These are phyloP conservation scores for Ramphastos sulfuratus DNA, from an alignment of 2,113 vertebrate species.

Conservation along the genomic window DNA sequence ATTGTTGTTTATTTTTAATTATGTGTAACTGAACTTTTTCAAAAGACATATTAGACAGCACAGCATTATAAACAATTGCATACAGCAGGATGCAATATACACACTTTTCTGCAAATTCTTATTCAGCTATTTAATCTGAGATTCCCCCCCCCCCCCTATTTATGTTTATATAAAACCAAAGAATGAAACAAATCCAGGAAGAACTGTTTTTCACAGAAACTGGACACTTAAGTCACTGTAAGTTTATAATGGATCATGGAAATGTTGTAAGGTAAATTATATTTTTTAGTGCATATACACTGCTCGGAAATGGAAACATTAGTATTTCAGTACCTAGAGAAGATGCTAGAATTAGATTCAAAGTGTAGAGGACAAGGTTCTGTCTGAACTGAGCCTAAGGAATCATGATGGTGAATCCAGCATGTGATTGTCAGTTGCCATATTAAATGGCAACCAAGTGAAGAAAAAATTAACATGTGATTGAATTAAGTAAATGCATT, in stretches of 20 bases:
- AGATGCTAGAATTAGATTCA: background rate
- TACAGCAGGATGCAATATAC: background rate
- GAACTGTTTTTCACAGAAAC: background rate
- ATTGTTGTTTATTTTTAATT: background rate
- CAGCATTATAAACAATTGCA: background rate
- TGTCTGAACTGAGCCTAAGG: slow-evolving; percentile 64
- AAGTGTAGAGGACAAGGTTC: slow-evolving; percentile 64
- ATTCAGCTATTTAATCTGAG: slow-evolving; percentile 9
- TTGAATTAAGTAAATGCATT: slow-evolving; percentile 31
- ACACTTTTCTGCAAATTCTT: background rate
- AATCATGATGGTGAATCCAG: slow-evolving; percentile 14
- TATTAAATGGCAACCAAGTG: background rate
- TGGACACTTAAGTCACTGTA: background rate
- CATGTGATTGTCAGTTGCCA: background rate
- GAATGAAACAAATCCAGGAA: slow-evolving; percentile 47
- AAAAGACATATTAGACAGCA: background rate
- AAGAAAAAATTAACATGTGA: background rate
- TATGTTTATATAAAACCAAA: slow-evolving; percentile 71
- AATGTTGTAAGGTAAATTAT: background rate
- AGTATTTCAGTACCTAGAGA: slow-evolving; percentile 12
- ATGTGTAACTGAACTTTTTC: slow-evolving; percentile 39
- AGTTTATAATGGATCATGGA: background rate
- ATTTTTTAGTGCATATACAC: background rate
- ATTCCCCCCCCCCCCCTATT: background rate
- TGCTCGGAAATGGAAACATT: slow-evolving; percentile 3